Percentiles rank a stretch among this genome's conserved stretches.
phyloP scores from a whole-genome alignment of 2,113 vertebrate genomes.

The Cichladusa arquata region DNA sequence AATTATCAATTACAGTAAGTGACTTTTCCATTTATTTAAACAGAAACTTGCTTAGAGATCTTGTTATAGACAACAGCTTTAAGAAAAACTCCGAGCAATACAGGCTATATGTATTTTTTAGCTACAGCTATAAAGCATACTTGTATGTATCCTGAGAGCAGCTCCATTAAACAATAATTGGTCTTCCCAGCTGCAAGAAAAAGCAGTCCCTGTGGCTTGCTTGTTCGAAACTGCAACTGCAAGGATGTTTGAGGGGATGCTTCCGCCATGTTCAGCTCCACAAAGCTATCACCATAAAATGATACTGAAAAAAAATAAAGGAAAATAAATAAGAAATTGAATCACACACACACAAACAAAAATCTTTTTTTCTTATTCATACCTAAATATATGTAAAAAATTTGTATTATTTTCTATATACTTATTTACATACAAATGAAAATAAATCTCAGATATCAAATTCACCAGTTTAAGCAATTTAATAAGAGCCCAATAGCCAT shows the following conservation, averaged over 20 bases:
- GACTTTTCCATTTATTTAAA: background rate
- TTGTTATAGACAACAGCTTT: background rate
- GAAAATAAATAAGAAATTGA: background rate
- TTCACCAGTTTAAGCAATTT: background rate
- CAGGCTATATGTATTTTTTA: background rate
- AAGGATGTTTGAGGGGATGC: slow-evolving; percentile 74
- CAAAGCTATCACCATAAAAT: slow-evolving; percentile 87
- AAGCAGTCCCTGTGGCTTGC: slow-evolving; percentile 81
- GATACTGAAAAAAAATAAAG: slow-evolving; percentile 74
- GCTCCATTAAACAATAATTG: slow-evolving; percentile 81
- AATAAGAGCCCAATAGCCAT: background rate
- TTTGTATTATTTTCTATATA: background rate
- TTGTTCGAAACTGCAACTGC: slow-evolving; percentile 83
- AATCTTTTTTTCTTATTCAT: background rate
- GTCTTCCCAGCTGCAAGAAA: slow-evolving; percentile 84
- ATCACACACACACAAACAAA: background rate
- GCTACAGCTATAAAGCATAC: slow-evolving; percentile 50
- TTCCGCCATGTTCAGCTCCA: slow-evolving; percentile 79
- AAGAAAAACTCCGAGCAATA: background rate
- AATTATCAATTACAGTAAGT: background rate
- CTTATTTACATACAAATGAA: background rate
- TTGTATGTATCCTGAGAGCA: slow-evolving; percentile 79
- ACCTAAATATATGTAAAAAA: background rate
- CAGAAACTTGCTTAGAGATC: background rate
- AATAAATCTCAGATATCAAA: background rate